Base-by-base conservation (phyloP, 2,888 invertebrate species). In the Acanthosepion esculentum region DNA sequence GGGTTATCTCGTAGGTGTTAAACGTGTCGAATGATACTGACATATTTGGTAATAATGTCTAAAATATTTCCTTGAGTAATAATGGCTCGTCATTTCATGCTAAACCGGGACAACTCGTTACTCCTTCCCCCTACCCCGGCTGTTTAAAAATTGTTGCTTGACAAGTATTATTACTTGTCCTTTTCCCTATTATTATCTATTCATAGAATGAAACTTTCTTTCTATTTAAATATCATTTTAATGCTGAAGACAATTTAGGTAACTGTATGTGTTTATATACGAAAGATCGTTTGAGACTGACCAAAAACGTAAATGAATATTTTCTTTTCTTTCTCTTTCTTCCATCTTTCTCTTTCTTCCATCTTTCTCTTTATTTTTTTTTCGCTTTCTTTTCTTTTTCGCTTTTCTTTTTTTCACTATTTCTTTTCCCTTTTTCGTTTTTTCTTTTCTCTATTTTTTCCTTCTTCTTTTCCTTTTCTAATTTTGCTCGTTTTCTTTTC, bases 21-120 rank as follows among this genome's bases (percentile, higher is more conserved):
- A 78, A 78, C 29, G 78, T 78, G 26, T 78, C 26, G n/a, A 78
- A 78, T 78, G 78, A 26, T n/a, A 26, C 78, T 78, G 78, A 78
- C 78, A 78, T 78, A 78, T 78, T 78, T 78, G 78, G 29, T 78
- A n/a, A 78, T 78, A 78, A 78, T 78, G 78, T 78, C n/a, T 78
- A 29, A n/a, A 78, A 78, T 78, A 78, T 78, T 78, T 78, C 78
- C 78, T 10, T n/a, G 29, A 10, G 78, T 78, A 78, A 41, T 41
- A 55, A 78, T 78, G n/a, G 29, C n/a, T 78, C 29, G 78, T 78
- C 78, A 78, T 78, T 78, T 78, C 1, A 78, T 29, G 78, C 12
- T 78, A 78, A 78, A 78, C 78, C n/a, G n/a, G 78, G 78, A 8
- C 78, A 78, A 78, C 8, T 78, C 78, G 10, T 29, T 41, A 41